Percentiles rank a stretch among this genome's conserved stretches.
These are phyloP conservation scores for Pantherophis guttatus DNA, from an alignment of 2,113 vertebrate species.

Conservation along the genomic window DNA sequence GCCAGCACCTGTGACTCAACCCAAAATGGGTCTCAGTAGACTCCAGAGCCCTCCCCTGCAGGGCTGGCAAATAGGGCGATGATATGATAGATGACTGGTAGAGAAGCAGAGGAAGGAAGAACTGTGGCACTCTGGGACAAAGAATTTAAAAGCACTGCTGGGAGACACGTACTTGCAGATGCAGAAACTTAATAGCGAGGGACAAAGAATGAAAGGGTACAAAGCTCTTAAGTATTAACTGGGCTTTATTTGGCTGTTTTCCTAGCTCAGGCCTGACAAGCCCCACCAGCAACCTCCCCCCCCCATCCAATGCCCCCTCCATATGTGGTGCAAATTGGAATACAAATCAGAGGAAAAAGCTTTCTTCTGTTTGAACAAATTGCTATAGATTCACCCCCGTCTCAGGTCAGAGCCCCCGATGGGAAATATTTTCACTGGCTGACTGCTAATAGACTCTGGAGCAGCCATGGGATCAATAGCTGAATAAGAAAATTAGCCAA, in stretches of 20 bases:
- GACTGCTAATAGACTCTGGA: constrained; percentile 82
- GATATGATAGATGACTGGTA: not conserved
- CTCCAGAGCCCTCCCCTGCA: not conserved
- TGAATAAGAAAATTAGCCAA: constrained; percentile 77
- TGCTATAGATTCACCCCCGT: constrained; percentile 77
- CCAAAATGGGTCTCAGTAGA: not conserved
- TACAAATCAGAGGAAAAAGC: constrained; percentile 76
- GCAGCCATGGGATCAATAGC: constrained; percentile 73
- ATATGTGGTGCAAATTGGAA: constrained; percentile 72
- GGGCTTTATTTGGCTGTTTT: constrained; percentile 28
- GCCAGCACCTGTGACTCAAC: not conserved
- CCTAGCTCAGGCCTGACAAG: constrained; percentile 34
- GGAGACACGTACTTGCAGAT: not conserved
- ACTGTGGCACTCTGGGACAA: not conserved
- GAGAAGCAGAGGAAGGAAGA: not conserved
- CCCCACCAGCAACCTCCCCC: not conserved
- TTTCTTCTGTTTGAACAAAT: constrained; percentile 80
- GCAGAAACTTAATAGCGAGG: accelerated
- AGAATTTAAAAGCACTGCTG: not conserved
- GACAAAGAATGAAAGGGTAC: not conserved
- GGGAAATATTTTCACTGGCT: constrained; percentile 80
- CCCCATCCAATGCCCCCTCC: accelerated
- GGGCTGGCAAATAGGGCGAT: not conserved
- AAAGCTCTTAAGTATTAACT: constrained; percentile 26
- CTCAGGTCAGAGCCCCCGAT: constrained; percentile 76